Evolutionary conservation across 2,113 vertebrate species (phyloP), one percentile per base, ranked within the genome.

Genomic region (Phyllostomus hastatus): DNA sequence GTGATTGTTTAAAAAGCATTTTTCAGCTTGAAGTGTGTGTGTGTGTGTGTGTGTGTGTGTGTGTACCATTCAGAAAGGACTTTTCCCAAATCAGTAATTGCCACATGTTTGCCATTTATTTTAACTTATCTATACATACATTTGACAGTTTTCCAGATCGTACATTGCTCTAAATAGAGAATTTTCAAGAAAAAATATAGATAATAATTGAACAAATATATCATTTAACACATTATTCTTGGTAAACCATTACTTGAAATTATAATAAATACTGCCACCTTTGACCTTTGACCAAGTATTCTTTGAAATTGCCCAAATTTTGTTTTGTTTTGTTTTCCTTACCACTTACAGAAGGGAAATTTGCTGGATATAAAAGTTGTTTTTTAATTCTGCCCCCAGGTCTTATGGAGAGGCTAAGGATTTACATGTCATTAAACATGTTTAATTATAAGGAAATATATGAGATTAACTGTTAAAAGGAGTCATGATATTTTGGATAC

Each of bases 251-350:
- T 87, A n/a, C 78, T 94, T 84, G 75, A 97, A 97, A 96, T 5
- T 0, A 4, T n/a, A 82, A 84, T 81, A 83, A 95, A 97, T 95
- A 10, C 43, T 96, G 43, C 26, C 72, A n/a, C 26, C 33, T 43
- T 87, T 73, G 70, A 50, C 69, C 79, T 95, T 93, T 75, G 24
- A 86, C 52, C 0, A 5, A 95, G 0, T 35, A 57, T 67, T 97
- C 14, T 79, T 57, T 91, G 54, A 96, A 79, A 86, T 52, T 96
- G 72, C 35, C 52, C 43, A 93, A 76, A 31, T 86, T 97, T 96
- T 95, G 75, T 95, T 98, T 95, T 38, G 48, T 54, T 85, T 95
- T 95, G 10, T 48, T 92, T 91, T 88, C 46, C 28, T 93, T 86
- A 59, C 2, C 59, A 66, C 1, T 70, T 0, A 0, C 11, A 16